Conservation (phyloP, 1,140 invertebrate species). For the Diploscapter pachys region DNA sequence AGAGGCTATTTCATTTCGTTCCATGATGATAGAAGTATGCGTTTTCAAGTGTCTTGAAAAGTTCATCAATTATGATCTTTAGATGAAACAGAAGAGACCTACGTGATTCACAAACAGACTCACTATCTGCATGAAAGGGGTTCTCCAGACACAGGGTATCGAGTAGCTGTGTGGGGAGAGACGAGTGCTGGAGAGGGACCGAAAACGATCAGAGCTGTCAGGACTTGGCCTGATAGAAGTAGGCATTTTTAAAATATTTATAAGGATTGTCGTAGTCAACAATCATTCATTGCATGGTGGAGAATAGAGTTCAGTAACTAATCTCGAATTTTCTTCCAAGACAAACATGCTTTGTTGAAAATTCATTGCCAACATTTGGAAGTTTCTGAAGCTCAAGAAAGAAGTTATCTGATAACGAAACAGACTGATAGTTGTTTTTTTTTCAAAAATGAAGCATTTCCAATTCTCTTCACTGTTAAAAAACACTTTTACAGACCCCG, state of each 20-base stretch:
- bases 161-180: slow-evolving; percentile 55
- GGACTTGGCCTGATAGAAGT: slow-evolving; percentile 53
- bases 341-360: background rate
- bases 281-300: too few species aligned
- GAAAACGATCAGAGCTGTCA: slow-evolving; percentile 38
- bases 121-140: slow-evolving; percentile 51
- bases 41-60: slow-evolving; percentile 23
- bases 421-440: too few species aligned
- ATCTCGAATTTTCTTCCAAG: too few species aligned
- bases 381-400: too few species aligned
- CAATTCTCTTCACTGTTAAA: too few species aligned
- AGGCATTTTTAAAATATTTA: background rate
- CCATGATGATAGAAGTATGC: slow-evolving; percentile 43
- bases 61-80: slow-evolving; percentile 20
- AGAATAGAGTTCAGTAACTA: too few species aligned
- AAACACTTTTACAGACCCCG: slow-evolving; percentile 46
- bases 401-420: too few species aligned
- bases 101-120: slow-evolving; percentile 50
- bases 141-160: slow-evolving; percentile 49
- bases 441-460: too few species aligned
- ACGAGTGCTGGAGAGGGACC: slow-evolving; percentile 57
- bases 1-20: slow-evolving; percentile 56
- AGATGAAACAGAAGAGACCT: slow-evolving; percentile 53
- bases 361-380: too few species aligned
- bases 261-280: background rate